Percentiles rank a stretch among this genome's conserved stretches.
Conservation (phyloP, 2,888 invertebrate genomes). For the Drosophila hawaiiensis region DNA sequence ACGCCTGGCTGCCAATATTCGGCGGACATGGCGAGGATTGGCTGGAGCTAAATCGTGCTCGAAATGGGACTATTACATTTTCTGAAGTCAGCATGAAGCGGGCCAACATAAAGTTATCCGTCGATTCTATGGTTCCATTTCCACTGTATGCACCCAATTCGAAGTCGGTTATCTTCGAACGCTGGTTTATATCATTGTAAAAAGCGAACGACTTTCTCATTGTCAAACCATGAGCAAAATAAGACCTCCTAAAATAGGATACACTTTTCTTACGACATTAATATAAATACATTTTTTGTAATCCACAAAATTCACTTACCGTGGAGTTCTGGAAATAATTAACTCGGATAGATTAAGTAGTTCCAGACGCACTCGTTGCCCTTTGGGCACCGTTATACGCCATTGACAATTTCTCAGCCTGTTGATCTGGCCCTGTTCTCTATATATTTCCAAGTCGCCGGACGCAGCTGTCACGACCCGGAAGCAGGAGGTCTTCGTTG, state of each 20-base stretch:
- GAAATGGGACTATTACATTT: constrained; percentile 82
- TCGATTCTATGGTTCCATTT: constrained; percentile 87
- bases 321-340: rapidly evolving
- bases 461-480: constrained; percentile 87
- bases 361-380: constrained; percentile 88
- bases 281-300: neutral
- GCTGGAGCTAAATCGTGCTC: constrained; percentile 89
- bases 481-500: constrained; percentile 87
- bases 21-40: constrained; percentile 86
- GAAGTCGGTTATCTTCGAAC: constrained; percentile 82
- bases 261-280: neutral
- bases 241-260: neutral
- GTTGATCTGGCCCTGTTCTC: neutral
- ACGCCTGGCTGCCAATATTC: constrained; percentile 82
- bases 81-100: constrained; percentile 81
- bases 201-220: constrained; percentile 36
- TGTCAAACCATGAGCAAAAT: rapidly evolving
- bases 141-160: constrained; percentile 80
- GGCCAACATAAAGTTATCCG: constrained; percentile 88
- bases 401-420: constrained; percentile 87
- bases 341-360: constrained; percentile 86
- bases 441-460: constrained; percentile 85
- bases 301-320: constrained; percentile 23
- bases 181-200: constrained; percentile 63
- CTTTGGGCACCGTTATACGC: constrained; percentile 89